Evolutionary conservation across 2,113 vertebrate genomes (phyloP), one percentile per base, ranked within the genome.

Genomic region (Coracopsis vasa): DNA sequence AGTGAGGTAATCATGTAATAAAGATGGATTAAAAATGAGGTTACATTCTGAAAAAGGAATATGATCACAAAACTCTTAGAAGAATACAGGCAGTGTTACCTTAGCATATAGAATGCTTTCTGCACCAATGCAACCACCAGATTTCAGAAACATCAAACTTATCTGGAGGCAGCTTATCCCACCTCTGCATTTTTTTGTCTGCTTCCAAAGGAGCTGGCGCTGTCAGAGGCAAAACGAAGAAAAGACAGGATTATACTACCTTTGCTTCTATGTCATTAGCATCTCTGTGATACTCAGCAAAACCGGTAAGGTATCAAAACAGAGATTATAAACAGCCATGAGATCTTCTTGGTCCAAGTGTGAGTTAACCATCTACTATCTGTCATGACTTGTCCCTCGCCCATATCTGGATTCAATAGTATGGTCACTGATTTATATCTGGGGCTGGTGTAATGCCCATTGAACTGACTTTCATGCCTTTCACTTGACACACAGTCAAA

Each of bases 331-430:
- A 62, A 47, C 9, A 73, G 6, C 21, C 3, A 16, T 58, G 20
- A 94, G 70, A 62, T 1, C 0, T 56, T 14, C 37, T 28, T 53
- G 24, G 12, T 3, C 11, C 15, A 70, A 78, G 31, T 16, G 10
- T 27, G 14, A 37, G 6, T 21, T 78, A 33, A 78, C 4, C 4
- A 3, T 35, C 6, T 37, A 20, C 7, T 18, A 37, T n/a, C 5
- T 50, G 47, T 74, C 9, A 9, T 18, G 9, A 44, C 13, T 48
- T 48, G 9, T 27, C 11, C 29, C 29, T 44, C 0, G 0, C 10
- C 13, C 20, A 54, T 33, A 53, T 7, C 7, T 80, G 15, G 8
- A 53, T 61, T 21, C 4, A 2, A 0, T 54, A 20, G 4, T 15
- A 10, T 25, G 23, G 45, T 15, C 33, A 37, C 18, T 35, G 24